phyloP scores from a whole-genome alignment of 2,888 invertebrate species.

The Drepana falcataria region DNA sequence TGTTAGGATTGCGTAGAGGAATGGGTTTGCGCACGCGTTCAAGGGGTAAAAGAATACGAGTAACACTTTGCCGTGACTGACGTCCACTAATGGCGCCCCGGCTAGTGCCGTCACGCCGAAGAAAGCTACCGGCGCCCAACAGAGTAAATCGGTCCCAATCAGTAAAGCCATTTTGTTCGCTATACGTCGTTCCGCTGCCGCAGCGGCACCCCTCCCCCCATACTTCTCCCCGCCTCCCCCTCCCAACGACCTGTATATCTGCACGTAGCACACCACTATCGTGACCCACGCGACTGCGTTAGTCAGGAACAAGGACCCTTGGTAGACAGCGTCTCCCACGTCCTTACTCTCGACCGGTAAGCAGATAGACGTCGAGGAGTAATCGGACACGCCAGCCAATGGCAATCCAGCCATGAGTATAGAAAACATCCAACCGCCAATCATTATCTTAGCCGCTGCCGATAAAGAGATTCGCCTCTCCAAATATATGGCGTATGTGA shows the following conservation, averaged over 20 bases:
- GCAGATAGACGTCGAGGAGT: conserved; percentile 91
- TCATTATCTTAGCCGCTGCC: conserved; percentile 86
- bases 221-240: conserved; percentile 82
- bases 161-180: conserved; percentile 95
- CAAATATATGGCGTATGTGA: conserved; percentile 89
- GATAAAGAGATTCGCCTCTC: conserved; percentile 87
- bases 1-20: conserved; percentile 93
- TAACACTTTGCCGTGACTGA: conserved; percentile 88
- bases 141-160: conserved; percentile 90
- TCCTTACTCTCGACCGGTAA: conserved; percentile 90
- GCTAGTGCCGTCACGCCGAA: conserved; percentile 92
- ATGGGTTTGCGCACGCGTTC: conserved; percentile 95
- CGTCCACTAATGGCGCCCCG: conserved; percentile 89
- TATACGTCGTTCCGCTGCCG: conserved; percentile 83
- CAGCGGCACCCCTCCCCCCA: conserved; percentile 81
- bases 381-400: conserved; percentile 90
- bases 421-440: conserved; percentile 88
- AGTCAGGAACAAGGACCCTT: conserved; percentile 85
- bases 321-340: conserved; percentile 84
- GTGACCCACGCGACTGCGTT: conserved; percentile 90
- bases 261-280: conserved; percentile 90
- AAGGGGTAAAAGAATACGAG: conserved; percentile 94
- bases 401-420: conserved; percentile 88
- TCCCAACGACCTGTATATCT: conserved; percentile 90
- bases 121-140: conserved; percentile 93